Evolutionary conservation across 2,888 invertebrate genomes (phyloP).

Genomic region (Julus scandinavius): DNA sequence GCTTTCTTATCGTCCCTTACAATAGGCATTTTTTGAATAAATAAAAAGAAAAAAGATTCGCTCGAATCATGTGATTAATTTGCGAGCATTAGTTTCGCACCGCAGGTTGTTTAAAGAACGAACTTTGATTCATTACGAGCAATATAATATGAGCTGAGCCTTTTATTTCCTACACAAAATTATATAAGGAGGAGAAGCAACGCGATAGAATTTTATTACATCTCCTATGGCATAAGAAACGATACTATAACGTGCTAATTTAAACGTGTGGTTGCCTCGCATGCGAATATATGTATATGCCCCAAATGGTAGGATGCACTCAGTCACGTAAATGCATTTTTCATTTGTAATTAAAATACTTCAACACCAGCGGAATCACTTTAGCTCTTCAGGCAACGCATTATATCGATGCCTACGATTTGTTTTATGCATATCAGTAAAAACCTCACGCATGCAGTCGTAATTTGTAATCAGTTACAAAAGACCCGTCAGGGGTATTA

Average conservation of each 20-base stretch:
- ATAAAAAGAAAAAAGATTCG: slow-evolving; percentile 19
- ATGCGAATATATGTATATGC: background rate
- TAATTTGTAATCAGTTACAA: slow-evolving; percentile 15
- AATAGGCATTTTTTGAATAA: background rate
- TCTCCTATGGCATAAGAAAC: slow-evolving; percentile 20
- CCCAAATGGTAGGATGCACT: background rate
- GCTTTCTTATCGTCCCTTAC: background rate
- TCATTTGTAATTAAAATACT: slow-evolving; percentile 34
- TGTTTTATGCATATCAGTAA: slow-evolving; percentile 1
- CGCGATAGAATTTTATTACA: background rate
- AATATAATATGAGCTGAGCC: background rate
- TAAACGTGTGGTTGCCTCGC: slow-evolving; percentile 17
- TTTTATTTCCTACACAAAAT: slow-evolving; percentile 9
- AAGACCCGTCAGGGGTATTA: background rate
- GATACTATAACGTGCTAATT: slow-evolving; percentile 35
- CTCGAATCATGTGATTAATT: slow-evolving; percentile 32
- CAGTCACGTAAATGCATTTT: slow-evolving; percentile 34
- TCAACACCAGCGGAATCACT: background rate
- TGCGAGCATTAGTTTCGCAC: slow-evolving; percentile 31
- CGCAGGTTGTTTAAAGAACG: slow-evolving; percentile 32
- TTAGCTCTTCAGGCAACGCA: background rate
- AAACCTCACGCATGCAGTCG: background rate
- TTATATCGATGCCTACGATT: background rate
- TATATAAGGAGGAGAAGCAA: background rate
- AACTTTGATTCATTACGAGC: slow-evolving; percentile 38